These are phyloP conservation scores for Shargacucullia verbasci DNA, from an alignment of 2,888 invertebrate species.

Conservation along the genomic window DNA sequence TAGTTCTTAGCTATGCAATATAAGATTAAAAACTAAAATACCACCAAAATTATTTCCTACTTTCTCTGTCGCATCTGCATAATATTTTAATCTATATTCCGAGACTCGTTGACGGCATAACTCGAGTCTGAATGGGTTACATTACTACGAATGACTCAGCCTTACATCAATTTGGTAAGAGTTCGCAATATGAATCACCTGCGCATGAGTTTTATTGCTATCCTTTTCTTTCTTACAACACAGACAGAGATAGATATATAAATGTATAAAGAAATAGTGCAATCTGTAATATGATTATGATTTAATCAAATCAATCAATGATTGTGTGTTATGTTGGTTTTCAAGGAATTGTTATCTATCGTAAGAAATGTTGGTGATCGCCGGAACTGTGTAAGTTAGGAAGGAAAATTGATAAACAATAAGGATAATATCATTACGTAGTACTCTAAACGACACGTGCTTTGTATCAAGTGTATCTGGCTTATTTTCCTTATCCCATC, in stretches of 20 bases:
- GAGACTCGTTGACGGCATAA: slow-evolving; percentile 29
- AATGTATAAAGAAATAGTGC: slow-evolving; percentile 30
- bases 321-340: slow-evolving; percentile 12
- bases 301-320: slow-evolving; percentile 27
- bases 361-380: slow-evolving; percentile 30
- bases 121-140: slow-evolving; percentile 26
- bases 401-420: slow-evolving; percentile 20
- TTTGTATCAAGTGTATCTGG: slow-evolving; percentile 7
- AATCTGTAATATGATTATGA: slow-evolving; percentile 21
- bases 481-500: no score
- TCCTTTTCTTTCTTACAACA: slow-evolving; percentile 22
- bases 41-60: background rate
- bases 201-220: slow-evolving; percentile 35
- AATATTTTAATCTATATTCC: slow-evolving; percentile 35
- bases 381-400: slow-evolving; percentile 12
- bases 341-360: slow-evolving; percentile 28
- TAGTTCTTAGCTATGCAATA: background rate
- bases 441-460: slow-evolving; percentile 10
- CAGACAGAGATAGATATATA: slow-evolving; percentile 14
- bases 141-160: slow-evolving; percentile 53
- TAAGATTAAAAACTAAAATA: background rate
- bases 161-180: slow-evolving; percentile 75
- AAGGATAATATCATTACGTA: background rate
- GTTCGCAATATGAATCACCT: slow-evolving; percentile 54
- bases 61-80: slow-evolving; percentile 37